Evolutionary conservation across 35 echinoderm and acorn worm species (phyloP).

Genomic region (Apostichopus californicus): DNA sequence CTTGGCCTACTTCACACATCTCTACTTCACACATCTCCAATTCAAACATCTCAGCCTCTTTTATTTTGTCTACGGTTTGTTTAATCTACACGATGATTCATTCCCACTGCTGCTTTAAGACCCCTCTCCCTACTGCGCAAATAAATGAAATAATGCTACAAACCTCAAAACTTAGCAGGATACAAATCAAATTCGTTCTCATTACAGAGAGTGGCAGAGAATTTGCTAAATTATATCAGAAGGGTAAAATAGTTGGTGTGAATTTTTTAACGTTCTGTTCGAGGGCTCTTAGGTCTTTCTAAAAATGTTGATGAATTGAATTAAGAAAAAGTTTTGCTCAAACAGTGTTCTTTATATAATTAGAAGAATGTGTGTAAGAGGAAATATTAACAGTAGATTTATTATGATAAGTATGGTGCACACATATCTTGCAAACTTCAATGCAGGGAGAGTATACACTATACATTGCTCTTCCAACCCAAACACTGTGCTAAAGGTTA

Average conservation of each 20-base stretch:
- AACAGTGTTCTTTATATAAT: background rate
- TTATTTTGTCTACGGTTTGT: background rate
- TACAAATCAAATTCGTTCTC: background rate
- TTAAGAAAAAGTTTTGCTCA: background rate
- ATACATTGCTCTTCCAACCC: too few relatives aligned
- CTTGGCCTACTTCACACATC: background rate
- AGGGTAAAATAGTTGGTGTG: background rate
- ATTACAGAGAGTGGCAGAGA: background rate
- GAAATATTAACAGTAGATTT: too few relatives aligned
- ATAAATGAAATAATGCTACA: background rate
- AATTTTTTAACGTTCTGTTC: background rate
- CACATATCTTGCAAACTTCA: too few relatives aligned
- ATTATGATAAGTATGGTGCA: too few relatives aligned
- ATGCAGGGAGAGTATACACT: too few relatives aligned
- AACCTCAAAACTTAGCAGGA: background rate
- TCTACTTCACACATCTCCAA: background rate
- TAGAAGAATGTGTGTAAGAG: background rate
- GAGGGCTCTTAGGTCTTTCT: background rate
- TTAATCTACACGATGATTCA: background rate
- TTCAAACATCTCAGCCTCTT: background rate
- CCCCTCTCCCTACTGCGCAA: background rate
- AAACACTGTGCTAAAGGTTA: too few relatives aligned
- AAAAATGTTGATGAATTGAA: background rate
- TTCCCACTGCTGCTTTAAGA: background rate
- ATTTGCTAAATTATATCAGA: background rate